A percentile compares a stretch with the other conserved stretches of the same genome.
phyloP scores from a whole-genome alignment of 2,797 vertebrate species.

The Notolabrus celidotus region DNA sequence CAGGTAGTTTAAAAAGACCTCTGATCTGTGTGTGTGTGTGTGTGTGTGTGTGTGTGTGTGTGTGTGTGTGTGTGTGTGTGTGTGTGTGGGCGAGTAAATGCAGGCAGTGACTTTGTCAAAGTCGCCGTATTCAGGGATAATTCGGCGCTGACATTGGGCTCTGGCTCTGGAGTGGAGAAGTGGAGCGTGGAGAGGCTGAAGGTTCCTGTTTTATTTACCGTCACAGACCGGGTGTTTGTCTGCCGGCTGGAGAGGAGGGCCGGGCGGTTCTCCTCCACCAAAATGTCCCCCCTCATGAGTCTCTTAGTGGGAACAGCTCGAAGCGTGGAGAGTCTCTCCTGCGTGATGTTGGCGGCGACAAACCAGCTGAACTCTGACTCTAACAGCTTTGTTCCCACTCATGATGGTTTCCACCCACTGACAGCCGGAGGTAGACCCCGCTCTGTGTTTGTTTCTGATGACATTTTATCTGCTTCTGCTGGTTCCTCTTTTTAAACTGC shows the following conservation, averaged over 20 bases:
- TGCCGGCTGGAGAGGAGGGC: slow-evolving; percentile 6
- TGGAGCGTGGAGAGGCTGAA: slow-evolving; percentile 21
- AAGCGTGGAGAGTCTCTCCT: slow-evolving; percentile 28
- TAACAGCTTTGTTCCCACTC: background rate
- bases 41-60: no score
- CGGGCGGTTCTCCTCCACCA: background rate
- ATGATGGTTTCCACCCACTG: background rate
- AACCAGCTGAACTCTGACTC: slow-evolving; percentile 17
- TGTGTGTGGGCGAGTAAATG: slow-evolving; percentile 1
- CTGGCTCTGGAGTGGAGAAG: slow-evolving; percentile 19
- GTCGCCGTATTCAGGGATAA: slow-evolving; percentile 26
- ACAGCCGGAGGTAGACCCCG: background rate
- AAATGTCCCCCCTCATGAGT: slow-evolving; percentile 1
- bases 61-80: no score
- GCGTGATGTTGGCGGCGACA: background rate
- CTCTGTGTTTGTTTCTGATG: background rate
- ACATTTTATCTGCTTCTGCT: background rate
- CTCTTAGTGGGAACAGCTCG: slow-evolving; percentile 23
- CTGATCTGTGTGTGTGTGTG: slow-evolving; percentile 2
- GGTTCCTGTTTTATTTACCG: slow-evolving; percentile 34
- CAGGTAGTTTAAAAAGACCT: slow-evolving; percentile 32
- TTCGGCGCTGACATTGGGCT: slow-evolving; percentile 24
- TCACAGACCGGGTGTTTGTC: slow-evolving; percentile 6
- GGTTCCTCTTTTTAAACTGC: background rate
- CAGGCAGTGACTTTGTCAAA: slow-evolving; percentile 21